Evolutionary conservation across 2,113 vertebrate genomes (phyloP).

Genomic region (Gobius niger): DNA sequence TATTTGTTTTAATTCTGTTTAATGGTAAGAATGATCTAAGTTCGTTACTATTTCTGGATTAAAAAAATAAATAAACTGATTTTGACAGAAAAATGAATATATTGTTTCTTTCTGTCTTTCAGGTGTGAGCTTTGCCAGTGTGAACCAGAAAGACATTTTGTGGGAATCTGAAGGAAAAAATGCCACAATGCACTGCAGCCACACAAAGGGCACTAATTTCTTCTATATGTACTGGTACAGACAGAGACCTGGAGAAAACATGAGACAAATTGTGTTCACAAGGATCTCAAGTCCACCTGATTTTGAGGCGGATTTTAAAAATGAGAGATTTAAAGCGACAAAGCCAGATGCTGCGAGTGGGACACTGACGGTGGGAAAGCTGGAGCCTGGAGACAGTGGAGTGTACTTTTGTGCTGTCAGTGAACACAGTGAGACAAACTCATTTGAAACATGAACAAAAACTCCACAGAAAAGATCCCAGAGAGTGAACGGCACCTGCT

Average conservation of each 20-base stretch:
- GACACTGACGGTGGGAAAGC: conserved; percentile 37
- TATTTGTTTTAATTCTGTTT: too few species aligned
- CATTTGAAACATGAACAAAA: conserved; percentile 2
- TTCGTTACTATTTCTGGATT: too few species aligned
- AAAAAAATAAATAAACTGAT: too few species aligned
- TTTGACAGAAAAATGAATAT: too few species aligned
- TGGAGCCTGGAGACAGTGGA: background rate
- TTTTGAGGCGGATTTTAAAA: conserved; percentile 15
- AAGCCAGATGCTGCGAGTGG: background rate
- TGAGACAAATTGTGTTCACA: conserved; percentile 32
- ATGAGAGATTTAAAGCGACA: background rate
- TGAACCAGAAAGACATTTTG: conserved; percentile 30
- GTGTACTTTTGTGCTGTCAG: conserved; percentile 11
- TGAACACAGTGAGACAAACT: background rate
- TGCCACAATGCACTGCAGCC: conserved; percentile 24
- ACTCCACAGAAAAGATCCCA: background rate
- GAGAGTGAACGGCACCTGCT: background rate
- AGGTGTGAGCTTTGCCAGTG: conserved; percentile 17
- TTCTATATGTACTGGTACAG: conserved; percentile 64
- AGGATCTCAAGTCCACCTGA: conserved; percentile 8
- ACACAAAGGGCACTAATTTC: accelerated
- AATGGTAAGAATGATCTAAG: too few species aligned
- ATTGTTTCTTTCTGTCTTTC: background rate
- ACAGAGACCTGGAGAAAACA: conserved; percentile 46
- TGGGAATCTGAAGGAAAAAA: too few species aligned